Base-by-base conservation (phyloP, 2,113 vertebrate species). In the Tetraodon nigroviridis region DNA sequence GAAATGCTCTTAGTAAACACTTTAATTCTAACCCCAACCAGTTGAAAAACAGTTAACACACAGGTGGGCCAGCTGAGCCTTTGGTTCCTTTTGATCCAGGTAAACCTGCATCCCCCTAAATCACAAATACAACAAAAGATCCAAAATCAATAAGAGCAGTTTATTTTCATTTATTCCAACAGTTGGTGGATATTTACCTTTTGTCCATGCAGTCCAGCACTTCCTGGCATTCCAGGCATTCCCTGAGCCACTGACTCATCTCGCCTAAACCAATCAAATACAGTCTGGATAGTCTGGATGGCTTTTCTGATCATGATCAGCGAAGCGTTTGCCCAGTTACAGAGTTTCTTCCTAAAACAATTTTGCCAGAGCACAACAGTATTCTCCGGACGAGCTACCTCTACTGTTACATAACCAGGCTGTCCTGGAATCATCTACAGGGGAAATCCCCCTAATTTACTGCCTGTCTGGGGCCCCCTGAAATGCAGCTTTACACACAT, bases 181-280 rank as follows among this genome's bases (percentile, higher is more conserved):
- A 8, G 11, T 37, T 37, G 32, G 10, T 11, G 32, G 8, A 37
- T 37, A 37, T 37, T 82, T 59, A 90, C 90, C 89, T 92, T 92
- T 49, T 72, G 69, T 63, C 91, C 92, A 19, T 29, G 37, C 10
- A 69, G 54, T 16, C 92, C 92, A 40, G 83, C 80, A 67, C 42
- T 80, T 79, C 90, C 92, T 69, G 89, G 83, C 46, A 87, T 77
- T 22, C 92, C 92, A 54, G 87, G 89, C 55, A 89, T 67, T 29
- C 92, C 92, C 92, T 92, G 85, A 84, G 73, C 62, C 64, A 80
- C 63, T 88, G 85, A 88, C 75, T 87, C 81, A 87, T 86, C 68
- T 69, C 75, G 69, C 61, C 67, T 52, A 73, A 70, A 60, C 59
- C 73, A 53, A 69, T 87, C 58, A 44, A 44, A 44, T 17, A 15